These are phyloP conservation scores for Polydrusus pterygomalis DNA, from an alignment of 2,888 invertebrate genomes.

Conservation along the genomic window DNA sequence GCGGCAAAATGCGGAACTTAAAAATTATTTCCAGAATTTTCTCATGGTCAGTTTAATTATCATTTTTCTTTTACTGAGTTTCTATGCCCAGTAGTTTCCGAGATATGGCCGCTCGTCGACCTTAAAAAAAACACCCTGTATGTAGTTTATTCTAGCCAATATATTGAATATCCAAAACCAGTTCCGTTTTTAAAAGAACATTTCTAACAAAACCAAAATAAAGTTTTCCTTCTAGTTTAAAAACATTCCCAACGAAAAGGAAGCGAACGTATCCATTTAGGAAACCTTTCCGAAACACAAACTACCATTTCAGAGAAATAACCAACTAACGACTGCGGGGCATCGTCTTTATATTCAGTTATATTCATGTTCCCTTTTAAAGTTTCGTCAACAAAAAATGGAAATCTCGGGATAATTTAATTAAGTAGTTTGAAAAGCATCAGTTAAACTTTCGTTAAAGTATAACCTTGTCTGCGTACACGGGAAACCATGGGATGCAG, in stretches of 20 bases:
- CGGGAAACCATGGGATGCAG: conserved; percentile 35
- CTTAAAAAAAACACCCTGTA: too few species aligned
- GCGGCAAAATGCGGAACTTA: too few species aligned
- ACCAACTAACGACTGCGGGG: conserved; percentile 42
- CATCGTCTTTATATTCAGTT: conserved; percentile 49
- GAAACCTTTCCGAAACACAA: conserved; percentile 42
- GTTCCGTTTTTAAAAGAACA: too few species aligned
- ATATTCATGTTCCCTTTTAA: conserved; percentile 33
- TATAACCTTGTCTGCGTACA: conserved; percentile 38
- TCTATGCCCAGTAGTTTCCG: too few species aligned
- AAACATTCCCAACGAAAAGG: conserved; percentile 24
- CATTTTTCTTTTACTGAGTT: too few species aligned
- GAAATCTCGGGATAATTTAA: conserved; percentile 36
- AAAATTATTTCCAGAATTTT: too few species aligned
- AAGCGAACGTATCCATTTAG: conserved; percentile 28
- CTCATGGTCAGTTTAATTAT: too few species aligned
- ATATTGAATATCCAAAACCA: too few species aligned
- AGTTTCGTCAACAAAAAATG: conserved; percentile 28
- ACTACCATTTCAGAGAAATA: conserved; percentile 43
- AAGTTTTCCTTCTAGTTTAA: conserved; percentile 6
- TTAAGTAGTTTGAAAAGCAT: conserved; percentile 35
- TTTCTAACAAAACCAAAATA: background rate
- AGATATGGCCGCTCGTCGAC: too few species aligned
- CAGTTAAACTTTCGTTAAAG: conserved; percentile 42
- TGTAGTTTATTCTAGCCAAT: too few species aligned